Base-by-base conservation (phyloP, 1,140 invertebrate species). In the Polypedilum pembai region DNA sequence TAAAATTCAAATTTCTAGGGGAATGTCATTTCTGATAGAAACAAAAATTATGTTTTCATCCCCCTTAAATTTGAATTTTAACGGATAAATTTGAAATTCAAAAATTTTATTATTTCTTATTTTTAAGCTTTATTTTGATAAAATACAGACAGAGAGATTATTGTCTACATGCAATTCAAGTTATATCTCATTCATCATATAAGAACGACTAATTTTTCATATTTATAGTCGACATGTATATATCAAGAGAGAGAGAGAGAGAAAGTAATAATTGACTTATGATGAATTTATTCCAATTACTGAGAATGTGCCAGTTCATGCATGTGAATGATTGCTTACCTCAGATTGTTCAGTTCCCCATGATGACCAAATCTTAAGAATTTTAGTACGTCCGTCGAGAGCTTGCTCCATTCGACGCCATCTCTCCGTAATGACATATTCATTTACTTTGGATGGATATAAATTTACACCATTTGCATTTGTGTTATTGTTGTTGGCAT, bases 321-420 rank as follows among this genome's bases (percentile, higher is more conserved):
- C 45, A 12, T n/a, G 8, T 12, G 8, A 45, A 45, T 41, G 20
- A 74, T 87, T 79, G 74, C 82, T 82, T 74, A 92, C 90, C 81
- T 91, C 90, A 41, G 85, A 83, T 79, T 89, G 86, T 40, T 89
- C 89, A 74, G 89, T 87, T 40, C 90, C 90, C 91, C 91, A 92
- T 3, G 89, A 87, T 40, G 87, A 87, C 85, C 91, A 88, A 7
- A 92, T 88, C 79, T 90, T 90, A 33, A 92, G 82, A 41, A 93
- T 88, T 73, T 87, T 86, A n/a, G 88, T 87, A 73, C 87, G 84
- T 1, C 85, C 84, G 75, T 90, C 88, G 66, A 93, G 80, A 7
- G 89, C 88, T 77, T 90, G 85, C 82, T 92, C 90, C 18, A 92
- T 89, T 15, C 87, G 85, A 40, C 87, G 81, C 88, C 88, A 89